These are phyloP conservation scores for Aythya baeri DNA, from an alignment of 2,113 vertebrate species.

Conservation along the genomic window DNA sequence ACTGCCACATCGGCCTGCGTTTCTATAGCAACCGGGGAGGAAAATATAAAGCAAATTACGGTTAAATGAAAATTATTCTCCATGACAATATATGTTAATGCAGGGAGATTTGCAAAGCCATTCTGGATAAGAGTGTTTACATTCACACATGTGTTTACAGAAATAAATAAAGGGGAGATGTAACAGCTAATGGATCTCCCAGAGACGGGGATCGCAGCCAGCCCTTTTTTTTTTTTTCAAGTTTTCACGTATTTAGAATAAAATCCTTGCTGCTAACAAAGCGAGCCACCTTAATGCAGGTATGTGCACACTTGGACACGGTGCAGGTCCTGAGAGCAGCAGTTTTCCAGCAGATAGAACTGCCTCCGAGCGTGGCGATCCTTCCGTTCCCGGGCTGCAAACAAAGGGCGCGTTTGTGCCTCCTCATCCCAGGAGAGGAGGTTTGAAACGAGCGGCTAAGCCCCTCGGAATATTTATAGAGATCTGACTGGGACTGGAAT, in stretches of 20 bases:
- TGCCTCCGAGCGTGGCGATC: neutral
- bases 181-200: conserved; percentile 30
- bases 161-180: conserved; percentile 38
- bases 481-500: neutral
- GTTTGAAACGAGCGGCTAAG: neutral
- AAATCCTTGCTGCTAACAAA: neutral
- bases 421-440: neutral
- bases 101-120: conserved; percentile 45
- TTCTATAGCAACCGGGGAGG: conserved; percentile 72
- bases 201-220: neutral
- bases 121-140: conserved; percentile 42
- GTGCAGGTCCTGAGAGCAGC: neutral
- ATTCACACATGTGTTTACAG: conserved; percentile 29
- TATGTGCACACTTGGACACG: neutral
- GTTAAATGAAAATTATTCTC: conserved; percentile 77
- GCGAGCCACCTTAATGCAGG: neutral
- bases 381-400: conserved; percentile 20
- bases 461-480: neutral
- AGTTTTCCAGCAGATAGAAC: neutral
- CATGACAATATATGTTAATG: conserved; percentile 74
- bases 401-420: conserved; percentile 29
- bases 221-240: neutral
- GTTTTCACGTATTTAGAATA: neutral
- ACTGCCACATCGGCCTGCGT: conserved; percentile 51
- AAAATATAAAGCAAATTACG: conserved; percentile 76